phyloP scores from a whole-genome alignment of 2,113 vertebrate genomes.

The Mystacornis crossleyi region DNA sequence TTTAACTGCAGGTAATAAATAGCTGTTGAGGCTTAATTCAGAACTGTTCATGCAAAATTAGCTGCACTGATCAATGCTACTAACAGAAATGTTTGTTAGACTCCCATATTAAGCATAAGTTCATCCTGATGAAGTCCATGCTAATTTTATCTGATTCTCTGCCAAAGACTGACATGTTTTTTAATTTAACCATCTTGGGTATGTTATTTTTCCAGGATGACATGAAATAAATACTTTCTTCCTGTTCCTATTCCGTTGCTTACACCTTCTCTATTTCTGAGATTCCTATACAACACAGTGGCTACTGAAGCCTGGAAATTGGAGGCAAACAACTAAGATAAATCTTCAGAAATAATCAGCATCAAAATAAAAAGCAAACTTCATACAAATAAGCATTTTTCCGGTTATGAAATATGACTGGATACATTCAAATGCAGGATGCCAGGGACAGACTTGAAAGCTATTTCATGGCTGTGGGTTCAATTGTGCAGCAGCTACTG shows the following conservation, averaged over 20 bases:
- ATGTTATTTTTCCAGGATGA: background rate
- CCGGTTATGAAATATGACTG: background rate
- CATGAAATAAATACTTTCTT: background rate
- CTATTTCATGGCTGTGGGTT: conserved; percentile 47
- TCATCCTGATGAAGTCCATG: background rate
- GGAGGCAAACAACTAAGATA: background rate
- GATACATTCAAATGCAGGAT: background rate
- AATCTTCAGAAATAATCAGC: conserved; percentile 24
- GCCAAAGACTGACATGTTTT: accelerated
- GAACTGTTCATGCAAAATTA: background rate
- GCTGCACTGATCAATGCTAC: background rate
- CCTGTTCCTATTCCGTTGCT: background rate
- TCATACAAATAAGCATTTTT: background rate
- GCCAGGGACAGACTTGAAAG: background rate
- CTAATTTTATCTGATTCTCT: background rate
- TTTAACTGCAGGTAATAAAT: background rate
- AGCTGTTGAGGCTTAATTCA: background rate
- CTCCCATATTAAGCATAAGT: background rate
- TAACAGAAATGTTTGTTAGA: background rate
- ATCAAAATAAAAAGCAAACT: background rate
- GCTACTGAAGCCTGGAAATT: background rate
- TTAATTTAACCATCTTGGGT: background rate
- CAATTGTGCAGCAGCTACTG: background rate
- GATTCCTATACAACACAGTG: background rate
- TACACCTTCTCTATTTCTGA: background rate